Evolutionary conservation across 2,113 vertebrate genomes (phyloP).

Genomic region (Cygnus buccinator): DNA sequence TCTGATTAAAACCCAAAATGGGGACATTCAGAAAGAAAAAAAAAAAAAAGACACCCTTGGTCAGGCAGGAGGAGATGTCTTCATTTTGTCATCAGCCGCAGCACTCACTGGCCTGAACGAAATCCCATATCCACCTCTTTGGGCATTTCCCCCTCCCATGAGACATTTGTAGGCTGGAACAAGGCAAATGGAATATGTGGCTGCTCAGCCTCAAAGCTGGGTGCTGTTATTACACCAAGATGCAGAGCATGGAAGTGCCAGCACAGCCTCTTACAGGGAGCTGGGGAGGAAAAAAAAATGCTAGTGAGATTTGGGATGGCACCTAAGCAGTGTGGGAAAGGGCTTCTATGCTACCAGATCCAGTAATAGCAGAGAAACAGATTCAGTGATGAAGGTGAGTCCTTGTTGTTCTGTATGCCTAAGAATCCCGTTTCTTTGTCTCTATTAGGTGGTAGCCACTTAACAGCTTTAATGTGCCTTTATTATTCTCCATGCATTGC

Average conservation of each 20-base stretch:
- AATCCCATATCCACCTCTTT: background rate
- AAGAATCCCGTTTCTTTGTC: background rate
- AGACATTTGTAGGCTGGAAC: background rate
- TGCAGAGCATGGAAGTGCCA: background rate
- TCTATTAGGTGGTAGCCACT: background rate
- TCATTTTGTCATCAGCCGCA: background rate
- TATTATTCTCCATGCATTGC: background rate
- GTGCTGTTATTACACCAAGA: background rate
- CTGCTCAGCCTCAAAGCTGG: background rate
- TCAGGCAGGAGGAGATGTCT: background rate
- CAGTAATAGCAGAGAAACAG: background rate
- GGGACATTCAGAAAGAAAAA: background rate
- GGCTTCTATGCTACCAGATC: background rate
- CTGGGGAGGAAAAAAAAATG: background rate
- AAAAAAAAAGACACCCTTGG: background rate
- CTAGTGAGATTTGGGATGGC: background rate
- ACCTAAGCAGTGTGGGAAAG: background rate
- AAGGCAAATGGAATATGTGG: background rate
- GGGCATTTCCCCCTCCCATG: background rate
- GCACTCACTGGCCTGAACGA: background rate
- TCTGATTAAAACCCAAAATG: background rate
- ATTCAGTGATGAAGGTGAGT: background rate
- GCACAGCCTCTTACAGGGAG: background rate
- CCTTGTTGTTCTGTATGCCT: background rate
- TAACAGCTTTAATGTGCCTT: background rate